These are phyloP conservation scores for Megamerina dolium DNA, from an alignment of 2,888 invertebrate species.

Conservation along the genomic window DNA sequence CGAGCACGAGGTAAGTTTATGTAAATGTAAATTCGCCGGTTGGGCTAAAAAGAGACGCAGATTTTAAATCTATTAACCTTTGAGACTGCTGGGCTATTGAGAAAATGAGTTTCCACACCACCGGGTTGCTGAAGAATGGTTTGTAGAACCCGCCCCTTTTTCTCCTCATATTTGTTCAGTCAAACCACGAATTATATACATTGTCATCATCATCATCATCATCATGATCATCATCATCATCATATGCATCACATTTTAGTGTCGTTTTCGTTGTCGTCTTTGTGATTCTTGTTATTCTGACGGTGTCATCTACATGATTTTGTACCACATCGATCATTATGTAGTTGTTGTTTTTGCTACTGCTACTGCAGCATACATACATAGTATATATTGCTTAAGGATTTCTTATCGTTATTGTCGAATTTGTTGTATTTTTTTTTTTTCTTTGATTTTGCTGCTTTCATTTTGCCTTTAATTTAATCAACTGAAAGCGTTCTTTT, in stretches of 20 bases:
- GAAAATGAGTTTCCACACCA: too few species aligned
- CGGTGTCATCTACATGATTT: too few species aligned
- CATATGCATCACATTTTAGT: not conserved
- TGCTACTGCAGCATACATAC: too few species aligned
- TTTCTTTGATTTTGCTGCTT: not conserved
- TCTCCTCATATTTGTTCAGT: not conserved
- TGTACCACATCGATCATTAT: too few species aligned
- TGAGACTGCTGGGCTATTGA: too few species aligned
- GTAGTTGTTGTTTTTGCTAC: not conserved
- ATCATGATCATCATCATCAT: not conserved
- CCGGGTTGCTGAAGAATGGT: too few species aligned
- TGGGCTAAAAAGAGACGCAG: too few species aligned
- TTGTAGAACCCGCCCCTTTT: slow-evolving; percentile 9
- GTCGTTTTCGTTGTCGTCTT: not conserved
- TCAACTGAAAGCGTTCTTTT: slow-evolving; percentile 26
- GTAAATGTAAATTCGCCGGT: too few species aligned
- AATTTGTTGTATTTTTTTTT: slow-evolving; percentile 1
- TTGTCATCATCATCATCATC: not conserved
- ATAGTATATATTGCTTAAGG: too few species aligned
- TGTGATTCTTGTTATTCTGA: not conserved
- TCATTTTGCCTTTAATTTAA: slow-evolving; percentile 24
- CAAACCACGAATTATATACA: slow-evolving; percentile 1
- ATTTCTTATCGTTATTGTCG: too few species aligned
- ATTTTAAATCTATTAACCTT: too few species aligned
- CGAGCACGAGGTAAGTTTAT: too few species aligned